These are phyloP conservation scores for Parotia lawesii DNA, from an alignment of 2,113 vertebrate species.

Conservation along the genomic window DNA sequence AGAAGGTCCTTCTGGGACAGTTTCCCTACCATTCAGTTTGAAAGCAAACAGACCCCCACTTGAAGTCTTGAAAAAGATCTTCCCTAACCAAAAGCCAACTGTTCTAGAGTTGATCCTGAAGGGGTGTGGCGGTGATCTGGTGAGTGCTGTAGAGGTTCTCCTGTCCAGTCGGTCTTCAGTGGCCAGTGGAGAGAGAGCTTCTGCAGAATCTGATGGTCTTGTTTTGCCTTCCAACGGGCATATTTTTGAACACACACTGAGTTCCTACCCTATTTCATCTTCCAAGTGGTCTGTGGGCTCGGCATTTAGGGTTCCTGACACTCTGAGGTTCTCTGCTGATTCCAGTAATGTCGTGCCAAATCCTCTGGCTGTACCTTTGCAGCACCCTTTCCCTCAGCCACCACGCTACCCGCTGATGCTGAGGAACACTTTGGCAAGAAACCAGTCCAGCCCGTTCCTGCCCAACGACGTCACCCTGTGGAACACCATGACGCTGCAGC, in stretches of 20 bases:
- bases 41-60: constrained; percentile 90
- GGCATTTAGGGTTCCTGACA: constrained; percentile 93
- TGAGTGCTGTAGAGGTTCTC: constrained; percentile 93
- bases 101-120: constrained; percentile 95
- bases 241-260: constrained; percentile 87
- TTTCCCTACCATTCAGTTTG: constrained; percentile 88
- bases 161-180: constrained; percentile 84
- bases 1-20: constrained; percentile 86
- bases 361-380: constrained; percentile 83
- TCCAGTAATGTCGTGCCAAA: constrained; percentile 79
- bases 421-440: constrained; percentile 88
- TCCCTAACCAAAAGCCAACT: constrained; percentile 90
- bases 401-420: constrained; percentile 92
- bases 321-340: constrained; percentile 86
- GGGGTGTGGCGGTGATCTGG: constrained; percentile 93
- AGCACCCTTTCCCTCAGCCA: constrained; percentile 90
- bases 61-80: constrained; percentile 95
- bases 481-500: constrained; percentile 97
- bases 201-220: constrained; percentile 77
- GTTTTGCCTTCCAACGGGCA: constrained; percentile 85
- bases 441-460: constrained; percentile 85
- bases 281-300: constrained; percentile 98
- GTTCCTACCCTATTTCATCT: constrained; percentile 87
- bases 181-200: constrained; percentile 71
- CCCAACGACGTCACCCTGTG: constrained; percentile 93